Conservation (phyloP, 2,113 vertebrate species). For the Charina bottae region DNA sequence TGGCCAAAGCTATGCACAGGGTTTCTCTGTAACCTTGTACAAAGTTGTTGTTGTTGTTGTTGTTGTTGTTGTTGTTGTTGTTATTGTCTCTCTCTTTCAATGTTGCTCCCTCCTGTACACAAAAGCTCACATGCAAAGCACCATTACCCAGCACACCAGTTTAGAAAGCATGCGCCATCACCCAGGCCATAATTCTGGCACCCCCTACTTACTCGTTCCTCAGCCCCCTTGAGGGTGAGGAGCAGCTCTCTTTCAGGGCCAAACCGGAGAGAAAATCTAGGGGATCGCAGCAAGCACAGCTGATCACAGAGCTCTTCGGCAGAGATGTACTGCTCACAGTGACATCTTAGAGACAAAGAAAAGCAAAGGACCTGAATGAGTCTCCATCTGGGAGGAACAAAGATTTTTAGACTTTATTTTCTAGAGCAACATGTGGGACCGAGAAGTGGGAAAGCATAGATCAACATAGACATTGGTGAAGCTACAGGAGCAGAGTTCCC, state of each 20-base stretch:
- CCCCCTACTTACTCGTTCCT: slow-evolving; percentile 64
- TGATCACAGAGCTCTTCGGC: slow-evolving; percentile 87
- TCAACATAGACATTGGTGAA: background rate
- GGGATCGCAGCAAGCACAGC: slow-evolving; percentile 80
- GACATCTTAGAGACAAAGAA: slow-evolving; percentile 73
- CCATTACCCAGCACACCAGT: background rate
- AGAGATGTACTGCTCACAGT: slow-evolving; percentile 82
- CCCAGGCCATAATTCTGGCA: background rate
- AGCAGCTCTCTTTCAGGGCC: slow-evolving; percentile 74
- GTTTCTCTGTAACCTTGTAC: background rate
- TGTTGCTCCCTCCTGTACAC: background rate
- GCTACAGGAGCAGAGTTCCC: background rate
- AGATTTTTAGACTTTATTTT: accelerated
- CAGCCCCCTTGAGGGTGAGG: slow-evolving; percentile 68
- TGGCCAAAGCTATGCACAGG: background rate
- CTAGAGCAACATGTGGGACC: background rate
- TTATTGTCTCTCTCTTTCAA: background rate
- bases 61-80: background rate
- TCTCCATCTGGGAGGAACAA: background rate
- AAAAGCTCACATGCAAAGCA: background rate
- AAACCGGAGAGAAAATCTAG: slow-evolving; percentile 76
- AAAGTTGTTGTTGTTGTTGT: background rate
- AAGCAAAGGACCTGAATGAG: accelerated
- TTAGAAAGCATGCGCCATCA: background rate
- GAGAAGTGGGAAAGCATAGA: background rate